These are phyloP conservation scores for Nemopilema nomurai DNA, from an alignment of 30 jellyfish, hydroid and myxozoan species.

Conservation along the genomic window DNA sequence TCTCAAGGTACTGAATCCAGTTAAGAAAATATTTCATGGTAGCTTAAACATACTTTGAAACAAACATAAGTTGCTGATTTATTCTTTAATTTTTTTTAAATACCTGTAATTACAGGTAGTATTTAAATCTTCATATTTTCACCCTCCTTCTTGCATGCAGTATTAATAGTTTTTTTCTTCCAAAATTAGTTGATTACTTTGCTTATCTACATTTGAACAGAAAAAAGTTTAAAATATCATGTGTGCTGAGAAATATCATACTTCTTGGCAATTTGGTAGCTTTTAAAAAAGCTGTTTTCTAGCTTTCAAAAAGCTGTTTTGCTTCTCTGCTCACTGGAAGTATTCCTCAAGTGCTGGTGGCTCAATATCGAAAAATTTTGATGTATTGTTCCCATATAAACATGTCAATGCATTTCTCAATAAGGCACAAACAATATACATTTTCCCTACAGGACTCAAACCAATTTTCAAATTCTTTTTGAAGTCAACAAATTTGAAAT, in stretches of 20 bases:
- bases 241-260: background rate
- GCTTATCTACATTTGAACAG: background rate
- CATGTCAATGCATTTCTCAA: conserved; percentile 66
- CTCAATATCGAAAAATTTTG: conserved; percentile 48
- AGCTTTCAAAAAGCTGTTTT: background rate
- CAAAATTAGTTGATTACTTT: background rate
- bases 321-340: conserved; percentile 7
- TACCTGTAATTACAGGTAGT: background rate
- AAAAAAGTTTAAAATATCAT: too few species aligned
- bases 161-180: too few species aligned
- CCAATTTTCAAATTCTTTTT: conserved; percentile 63
- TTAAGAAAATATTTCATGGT: too few species aligned
- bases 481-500: conserved; percentile 62
- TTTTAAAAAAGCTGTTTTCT: background rate
- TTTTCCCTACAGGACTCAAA: conserved; percentile 62
- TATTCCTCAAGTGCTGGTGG: conserved; percentile 62
- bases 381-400: conserved; percentile 61
- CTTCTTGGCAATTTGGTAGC: background rate
- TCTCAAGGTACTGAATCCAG: too few species aligned
- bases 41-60: too few species aligned
- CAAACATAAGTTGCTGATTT: too few species aligned
- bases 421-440: conserved; percentile 59
- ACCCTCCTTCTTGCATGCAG: background rate
- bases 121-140: background rate
- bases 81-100: background rate